Evolutionary conservation across 2,113 vertebrate species (phyloP).

Genomic region (Nerophis lumbriciformis): DNA sequence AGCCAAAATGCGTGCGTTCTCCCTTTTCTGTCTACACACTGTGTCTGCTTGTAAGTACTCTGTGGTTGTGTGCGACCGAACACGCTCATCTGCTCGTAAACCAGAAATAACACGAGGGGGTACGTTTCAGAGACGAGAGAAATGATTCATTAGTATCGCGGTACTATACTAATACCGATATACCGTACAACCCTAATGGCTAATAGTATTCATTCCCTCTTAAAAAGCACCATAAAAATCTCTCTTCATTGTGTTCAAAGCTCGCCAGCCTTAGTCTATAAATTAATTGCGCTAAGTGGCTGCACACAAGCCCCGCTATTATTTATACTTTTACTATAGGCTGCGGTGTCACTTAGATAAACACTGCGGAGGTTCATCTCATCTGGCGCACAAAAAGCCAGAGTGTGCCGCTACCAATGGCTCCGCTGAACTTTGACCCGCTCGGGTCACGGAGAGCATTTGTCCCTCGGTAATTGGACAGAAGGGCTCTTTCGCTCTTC

Average conservation of each 20-base stretch:
- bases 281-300: conserved; percentile 74
- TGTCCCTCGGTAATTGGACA: conserved; percentile 74
- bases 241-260: not conserved
- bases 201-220: not conserved
- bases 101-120: too few relatives aligned
- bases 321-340: conserved; percentile 73
- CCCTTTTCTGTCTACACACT: too few relatives aligned
- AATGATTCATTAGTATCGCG: too few relatives aligned
- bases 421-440: conserved; percentile 67
- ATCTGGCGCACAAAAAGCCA: conserved; percentile 65
- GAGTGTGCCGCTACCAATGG: conserved; percentile 69
- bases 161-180: too few relatives aligned
- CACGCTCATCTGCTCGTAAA: too few relatives aligned
- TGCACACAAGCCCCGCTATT: conserved; percentile 56
- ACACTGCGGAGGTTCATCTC: conserved; percentile 71
- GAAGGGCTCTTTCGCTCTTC: conserved; percentile 75
- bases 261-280: conserved; percentile 42
- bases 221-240: not conserved
- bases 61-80: too few relatives aligned
- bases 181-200: too few relatives aligned
- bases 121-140: too few relatives aligned
- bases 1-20: too few relatives aligned
- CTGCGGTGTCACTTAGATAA: conserved; percentile 70
- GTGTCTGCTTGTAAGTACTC: too few relatives aligned
- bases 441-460: conserved; percentile 65